Conservation (phyloP, 2,113 vertebrate genomes). For the Tympanuchus pallidicinctus region DNA sequence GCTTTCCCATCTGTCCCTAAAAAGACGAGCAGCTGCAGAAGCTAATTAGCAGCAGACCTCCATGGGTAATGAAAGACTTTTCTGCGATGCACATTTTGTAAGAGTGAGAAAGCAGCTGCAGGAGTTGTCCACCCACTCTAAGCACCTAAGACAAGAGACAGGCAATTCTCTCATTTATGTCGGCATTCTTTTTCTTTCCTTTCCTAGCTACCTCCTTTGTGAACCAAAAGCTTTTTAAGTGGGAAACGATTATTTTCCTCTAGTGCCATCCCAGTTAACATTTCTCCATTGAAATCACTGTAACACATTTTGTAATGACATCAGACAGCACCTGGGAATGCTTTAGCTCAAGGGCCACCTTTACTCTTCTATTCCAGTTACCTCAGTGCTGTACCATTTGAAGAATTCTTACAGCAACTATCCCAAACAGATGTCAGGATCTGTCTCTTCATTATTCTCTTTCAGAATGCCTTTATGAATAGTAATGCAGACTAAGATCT, state of each 20-base stretch:
- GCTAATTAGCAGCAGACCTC: not conserved
- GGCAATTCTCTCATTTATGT: not conserved
- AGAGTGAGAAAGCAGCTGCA: not conserved
- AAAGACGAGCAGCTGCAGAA: not conserved
- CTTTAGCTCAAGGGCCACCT: not conserved
- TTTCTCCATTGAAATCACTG: not conserved
- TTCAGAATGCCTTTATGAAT: not conserved
- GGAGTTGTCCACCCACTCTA: not conserved
- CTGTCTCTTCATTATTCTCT: not conserved
- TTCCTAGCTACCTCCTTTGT: not conserved
- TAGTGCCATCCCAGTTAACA: not conserved
- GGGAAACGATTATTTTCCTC: not conserved
- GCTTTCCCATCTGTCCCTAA: not conserved
- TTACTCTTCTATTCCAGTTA: not conserved
- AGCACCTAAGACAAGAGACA: not conserved
- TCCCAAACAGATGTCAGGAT: not conserved
- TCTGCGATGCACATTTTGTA: not conserved
- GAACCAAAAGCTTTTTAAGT: not conserved
- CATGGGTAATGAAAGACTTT: not conserved
- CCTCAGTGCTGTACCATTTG: not conserved
- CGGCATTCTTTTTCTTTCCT: fast-evolving
- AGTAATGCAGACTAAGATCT: not conserved
- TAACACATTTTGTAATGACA: not conserved
- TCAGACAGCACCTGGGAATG: not conserved
- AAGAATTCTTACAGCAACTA: not conserved